Evolutionary conservation across 1,140 invertebrate genomes (phyloP).

Genomic region (Metopolophium dirhodum): DNA sequence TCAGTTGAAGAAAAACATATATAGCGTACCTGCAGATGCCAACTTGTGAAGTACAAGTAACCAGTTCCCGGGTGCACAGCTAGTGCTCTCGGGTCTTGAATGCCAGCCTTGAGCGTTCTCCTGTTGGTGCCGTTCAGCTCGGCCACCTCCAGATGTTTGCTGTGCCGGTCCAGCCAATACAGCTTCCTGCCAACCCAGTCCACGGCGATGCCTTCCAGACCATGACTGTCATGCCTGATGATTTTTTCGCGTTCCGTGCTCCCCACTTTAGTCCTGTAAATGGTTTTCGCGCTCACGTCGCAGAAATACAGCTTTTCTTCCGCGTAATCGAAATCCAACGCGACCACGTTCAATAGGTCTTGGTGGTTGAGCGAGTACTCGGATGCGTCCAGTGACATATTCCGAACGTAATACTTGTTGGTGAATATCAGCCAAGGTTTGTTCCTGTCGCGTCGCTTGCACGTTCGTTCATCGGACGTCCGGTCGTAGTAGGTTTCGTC

Average conservation of each 20-base stretch:
- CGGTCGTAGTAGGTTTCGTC: conserved; percentile 91
- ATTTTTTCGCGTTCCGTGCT: conserved; percentile 76
- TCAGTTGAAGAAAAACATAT: background rate
- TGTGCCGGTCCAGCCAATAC: conserved; percentile 96
- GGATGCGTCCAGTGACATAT: conserved; percentile 89
- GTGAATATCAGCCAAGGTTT: conserved; percentile 94
- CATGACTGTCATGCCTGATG: conserved; percentile 90
- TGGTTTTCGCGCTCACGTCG: conserved; percentile 93
- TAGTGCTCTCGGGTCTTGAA: conserved; percentile 91
- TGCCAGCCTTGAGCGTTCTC: conserved; percentile 84
- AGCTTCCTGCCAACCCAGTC: conserved; percentile 97
- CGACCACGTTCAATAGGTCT: conserved; percentile 95
- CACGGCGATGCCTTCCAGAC: conserved; percentile 93
- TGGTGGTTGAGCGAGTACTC: conserved; percentile 89
- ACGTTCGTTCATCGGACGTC: conserved; percentile 82
- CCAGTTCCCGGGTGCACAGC: conserved; percentile 94
- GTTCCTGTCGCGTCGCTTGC: conserved; percentile 84
- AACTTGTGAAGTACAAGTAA: conserved; percentile 94
- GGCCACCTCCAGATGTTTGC: conserved; percentile 89
- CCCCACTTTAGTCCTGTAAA: conserved; percentile 67
- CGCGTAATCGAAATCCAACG: conserved; percentile 88
- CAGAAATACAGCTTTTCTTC: conserved; percentile 90
- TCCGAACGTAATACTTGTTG: conserved; percentile 97
- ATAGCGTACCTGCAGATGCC: conserved; percentile 77
- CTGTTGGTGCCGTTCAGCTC: conserved; percentile 92